Evolutionary conservation across 1,140 invertebrate genomes (phyloP).

Genomic region (Drosophila orosa): DNA sequence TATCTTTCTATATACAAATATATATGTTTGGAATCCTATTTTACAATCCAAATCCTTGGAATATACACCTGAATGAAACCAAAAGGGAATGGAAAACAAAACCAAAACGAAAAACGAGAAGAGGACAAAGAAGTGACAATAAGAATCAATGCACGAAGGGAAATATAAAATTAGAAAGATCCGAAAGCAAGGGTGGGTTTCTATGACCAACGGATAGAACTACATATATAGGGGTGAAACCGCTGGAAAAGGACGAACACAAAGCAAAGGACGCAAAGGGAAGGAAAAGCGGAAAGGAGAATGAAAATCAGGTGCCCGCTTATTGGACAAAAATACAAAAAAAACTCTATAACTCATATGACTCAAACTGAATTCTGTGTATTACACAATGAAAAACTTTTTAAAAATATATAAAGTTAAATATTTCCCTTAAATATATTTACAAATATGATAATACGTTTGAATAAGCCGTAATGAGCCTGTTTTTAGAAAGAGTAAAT

Average conservation of each 20-base stretch:
- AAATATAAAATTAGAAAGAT: slow-evolving; percentile 24
- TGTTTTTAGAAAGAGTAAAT: background rate
- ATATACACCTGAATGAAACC: slow-evolving; percentile 22
- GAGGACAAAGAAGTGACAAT: slow-evolving; percentile 23
- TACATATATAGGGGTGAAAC: slow-evolving; percentile 16
- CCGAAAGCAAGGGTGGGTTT: slow-evolving; percentile 25
- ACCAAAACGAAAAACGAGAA: background rate
- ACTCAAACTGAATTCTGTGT: background rate
- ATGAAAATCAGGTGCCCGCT: slow-evolving; percentile 52
- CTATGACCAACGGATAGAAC: background rate
- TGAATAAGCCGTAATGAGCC: background rate
- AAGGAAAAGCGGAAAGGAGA: slow-evolving; percentile 9
- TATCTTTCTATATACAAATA: too few species aligned
- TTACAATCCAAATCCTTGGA: background rate
- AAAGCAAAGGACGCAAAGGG: slow-evolving; percentile 10
- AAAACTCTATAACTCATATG: background rate
- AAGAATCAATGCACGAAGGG: slow-evolving; percentile 18
- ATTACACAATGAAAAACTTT: too few species aligned
- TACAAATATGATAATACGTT: background rate
- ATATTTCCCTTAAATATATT: background rate
- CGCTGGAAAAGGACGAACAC: slow-evolving; percentile 10
- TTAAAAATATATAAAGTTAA: background rate
- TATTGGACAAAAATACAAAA: slow-evolving; percentile 6
- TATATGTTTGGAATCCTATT: slow-evolving; percentile 10
- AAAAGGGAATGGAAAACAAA: slow-evolving; percentile 3